Percentiles rank a stretch among this genome's conserved stretches.
phyloP scores from a whole-genome alignment of 2,797 vertebrate species.

The Jordanella pulchra region DNA sequence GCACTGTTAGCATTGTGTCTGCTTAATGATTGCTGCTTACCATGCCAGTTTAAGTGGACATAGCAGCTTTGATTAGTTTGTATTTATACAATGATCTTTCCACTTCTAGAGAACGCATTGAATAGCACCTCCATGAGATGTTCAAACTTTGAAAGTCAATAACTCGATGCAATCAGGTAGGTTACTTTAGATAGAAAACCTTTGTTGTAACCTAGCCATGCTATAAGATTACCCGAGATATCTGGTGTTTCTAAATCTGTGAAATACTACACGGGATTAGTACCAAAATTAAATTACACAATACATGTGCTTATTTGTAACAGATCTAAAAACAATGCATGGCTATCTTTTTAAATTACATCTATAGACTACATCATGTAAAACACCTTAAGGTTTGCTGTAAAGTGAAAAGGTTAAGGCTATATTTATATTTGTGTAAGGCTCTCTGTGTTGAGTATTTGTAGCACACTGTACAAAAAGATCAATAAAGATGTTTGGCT shows the following conservation, averaged over 20 bases:
- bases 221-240: neutral
- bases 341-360: neutral
- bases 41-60: neutral
- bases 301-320: neutral
- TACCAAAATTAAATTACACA: neutral
- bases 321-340: neutral
- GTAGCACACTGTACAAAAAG: slow-evolving; percentile 33
- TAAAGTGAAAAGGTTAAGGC: neutral
- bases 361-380: neutral
- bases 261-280: neutral
- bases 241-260: no score
- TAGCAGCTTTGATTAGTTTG: no score
- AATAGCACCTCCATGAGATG: neutral
- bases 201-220: no score
- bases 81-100: neutral
- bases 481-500: slow-evolving; percentile 59
- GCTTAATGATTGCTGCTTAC: neutral
- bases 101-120: neutral
- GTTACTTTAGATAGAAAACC: no score
- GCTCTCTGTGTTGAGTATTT: neutral
- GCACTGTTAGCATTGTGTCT: neutral
- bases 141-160: neutral
- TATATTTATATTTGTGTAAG: slow-evolving; percentile 22
- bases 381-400: neutral
- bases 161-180: no score